phyloP scores from a whole-genome alignment of 64 coral and sea anemone species.

The Pocillopora verrucosa region DNA sequence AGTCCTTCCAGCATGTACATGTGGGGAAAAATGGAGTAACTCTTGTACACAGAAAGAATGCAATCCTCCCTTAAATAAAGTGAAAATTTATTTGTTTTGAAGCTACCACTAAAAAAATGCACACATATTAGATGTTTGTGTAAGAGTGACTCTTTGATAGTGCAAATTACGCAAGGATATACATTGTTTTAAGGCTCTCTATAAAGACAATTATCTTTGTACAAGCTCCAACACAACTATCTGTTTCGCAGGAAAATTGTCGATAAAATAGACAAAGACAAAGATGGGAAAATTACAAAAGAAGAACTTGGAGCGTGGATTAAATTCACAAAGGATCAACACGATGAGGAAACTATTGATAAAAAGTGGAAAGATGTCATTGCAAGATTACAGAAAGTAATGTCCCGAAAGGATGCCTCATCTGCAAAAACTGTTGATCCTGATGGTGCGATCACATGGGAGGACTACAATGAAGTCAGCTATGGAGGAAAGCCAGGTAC shows the following conservation, averaged over 20 bases:
- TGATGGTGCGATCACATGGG: conserved; percentile 46
- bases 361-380: conserved; percentile 72
- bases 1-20: too few species aligned
- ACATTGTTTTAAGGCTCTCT: too few species aligned
- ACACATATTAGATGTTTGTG: too few species aligned
- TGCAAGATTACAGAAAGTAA: conserved; percentile 26
- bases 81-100: too few species aligned
- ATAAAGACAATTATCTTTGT: too few species aligned
- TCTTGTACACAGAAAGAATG: too few species aligned
- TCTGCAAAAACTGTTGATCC: conserved; percentile 26
- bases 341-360: conserved; percentile 60
- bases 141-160: neutral
- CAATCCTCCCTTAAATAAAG: too few species aligned
- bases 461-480: conserved; percentile 43
- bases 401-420: conserved; percentile 19
- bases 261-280: conserved; percentile 86
- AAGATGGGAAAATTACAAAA: conserved; percentile 73
- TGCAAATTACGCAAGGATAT: neutral
- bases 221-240: neutral
- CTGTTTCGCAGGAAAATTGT: conserved; percentile 59
- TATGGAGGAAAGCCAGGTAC: conserved; percentile 52
- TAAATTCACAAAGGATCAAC: conserved; percentile 58
- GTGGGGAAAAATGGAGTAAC: too few species aligned
- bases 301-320: conserved; percentile 85
- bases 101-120: too few species aligned